These are phyloP conservation scores for Parascotia fuliginaria DNA, from an alignment of 2,888 invertebrate species.

Conservation along the genomic window DNA sequence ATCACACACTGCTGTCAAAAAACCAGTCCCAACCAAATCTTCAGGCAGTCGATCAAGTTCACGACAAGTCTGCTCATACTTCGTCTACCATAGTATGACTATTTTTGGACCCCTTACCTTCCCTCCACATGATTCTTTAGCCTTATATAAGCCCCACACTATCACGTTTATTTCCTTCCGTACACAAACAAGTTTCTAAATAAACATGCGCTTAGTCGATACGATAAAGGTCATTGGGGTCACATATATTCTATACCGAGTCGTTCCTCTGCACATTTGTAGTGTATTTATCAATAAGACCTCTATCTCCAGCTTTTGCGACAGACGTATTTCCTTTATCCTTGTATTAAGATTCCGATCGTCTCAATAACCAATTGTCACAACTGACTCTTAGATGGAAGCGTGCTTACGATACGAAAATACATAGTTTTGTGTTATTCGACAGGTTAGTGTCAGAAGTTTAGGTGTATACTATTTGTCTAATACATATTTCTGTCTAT, in stretches of 20 bases:
- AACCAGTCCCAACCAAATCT: too few species aligned
- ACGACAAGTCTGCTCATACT: too few species aligned
- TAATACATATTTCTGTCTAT: too few species aligned
- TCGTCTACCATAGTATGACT: too few species aligned
- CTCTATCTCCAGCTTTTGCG: slow-evolving; percentile 1
- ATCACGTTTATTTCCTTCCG: background rate
- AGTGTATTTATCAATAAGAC: slow-evolving; percentile 8
- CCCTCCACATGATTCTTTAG: too few species aligned
- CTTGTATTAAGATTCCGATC: slow-evolving; percentile 44
- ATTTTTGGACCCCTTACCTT: too few species aligned
- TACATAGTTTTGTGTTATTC: slow-evolving; percentile 26
- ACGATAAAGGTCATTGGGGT: background rate
- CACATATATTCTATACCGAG: too few species aligned
- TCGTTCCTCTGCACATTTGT: background rate
- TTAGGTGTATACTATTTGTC: too few species aligned
- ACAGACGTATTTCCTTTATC: slow-evolving; percentile 15
- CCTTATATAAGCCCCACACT: background rate
- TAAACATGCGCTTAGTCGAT: background rate
- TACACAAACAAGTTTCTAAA: background rate
- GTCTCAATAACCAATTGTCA: slow-evolving; percentile 56
- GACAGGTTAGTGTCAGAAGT: slow-evolving; percentile 15
- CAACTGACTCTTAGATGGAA: slow-evolving; percentile 45
- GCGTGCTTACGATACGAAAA: slow-evolving; percentile 54
- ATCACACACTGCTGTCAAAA: too few species aligned
- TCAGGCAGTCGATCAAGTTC: too few species aligned